A percentile compares a stretch with the other conserved stretches of the same genome.
phyloP scores from a whole-genome alignment of 2,797 vertebrate genomes.

The Sebastes umbrosus region DNA sequence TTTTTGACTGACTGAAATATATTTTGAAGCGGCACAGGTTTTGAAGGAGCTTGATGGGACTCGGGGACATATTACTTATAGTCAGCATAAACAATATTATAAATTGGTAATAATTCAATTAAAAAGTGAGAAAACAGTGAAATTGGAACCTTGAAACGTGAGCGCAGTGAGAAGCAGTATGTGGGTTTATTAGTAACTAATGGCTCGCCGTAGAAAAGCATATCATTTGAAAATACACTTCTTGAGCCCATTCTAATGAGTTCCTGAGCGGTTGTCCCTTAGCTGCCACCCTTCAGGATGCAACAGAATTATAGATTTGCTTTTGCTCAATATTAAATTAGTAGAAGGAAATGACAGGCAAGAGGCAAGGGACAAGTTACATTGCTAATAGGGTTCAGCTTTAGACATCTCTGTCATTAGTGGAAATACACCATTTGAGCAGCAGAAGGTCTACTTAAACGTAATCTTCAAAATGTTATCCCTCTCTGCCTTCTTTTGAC shows the following conservation, averaged over 20 bases:
- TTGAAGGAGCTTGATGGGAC: neutral
- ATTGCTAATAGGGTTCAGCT: constrained; percentile 45
- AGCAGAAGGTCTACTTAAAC: constrained; percentile 14
- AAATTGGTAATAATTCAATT: neutral
- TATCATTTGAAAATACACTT: constrained; percentile 15
- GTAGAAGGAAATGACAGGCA: constrained; percentile 47
- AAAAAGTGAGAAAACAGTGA: neutral
- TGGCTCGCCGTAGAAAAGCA: neutral
- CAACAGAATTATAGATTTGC: constrained; percentile 44
- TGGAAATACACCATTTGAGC: constrained; percentile 36
- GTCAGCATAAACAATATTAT: neutral
- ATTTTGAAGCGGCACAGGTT: neutral
- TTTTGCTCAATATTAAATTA: constrained; percentile 62
- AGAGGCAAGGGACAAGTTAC: constrained; percentile 24
- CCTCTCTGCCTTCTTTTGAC: constrained; percentile 10
- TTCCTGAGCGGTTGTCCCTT: constrained; percentile 21
- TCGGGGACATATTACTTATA: neutral
- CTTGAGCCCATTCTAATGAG: constrained; percentile 35
- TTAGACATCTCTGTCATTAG: constrained; percentile 47
- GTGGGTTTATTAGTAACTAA: constrained; percentile 14
- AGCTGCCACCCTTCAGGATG: constrained; percentile 34
- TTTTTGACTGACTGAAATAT: neutral
- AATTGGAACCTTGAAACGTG: neutral
- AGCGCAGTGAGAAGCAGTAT: neutral
- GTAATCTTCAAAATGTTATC: constrained; percentile 21